Evolutionary conservation across 2,888 invertebrate species (phyloP).

Genomic region (Papilio demoleus): DNA sequence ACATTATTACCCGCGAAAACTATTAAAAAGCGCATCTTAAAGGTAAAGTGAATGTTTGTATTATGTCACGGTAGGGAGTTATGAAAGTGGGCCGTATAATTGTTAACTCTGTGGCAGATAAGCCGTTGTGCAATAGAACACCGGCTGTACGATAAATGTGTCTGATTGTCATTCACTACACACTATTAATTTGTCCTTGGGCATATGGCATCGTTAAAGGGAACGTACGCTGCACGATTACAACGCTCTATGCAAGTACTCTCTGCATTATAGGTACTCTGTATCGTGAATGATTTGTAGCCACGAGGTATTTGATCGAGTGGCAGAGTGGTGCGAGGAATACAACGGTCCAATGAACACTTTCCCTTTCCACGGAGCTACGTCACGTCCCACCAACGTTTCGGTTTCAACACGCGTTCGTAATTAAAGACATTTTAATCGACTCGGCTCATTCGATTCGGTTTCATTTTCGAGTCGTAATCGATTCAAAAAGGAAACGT

Average conservation of each 20-base stretch:
- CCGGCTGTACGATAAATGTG: conserved; percentile 67
- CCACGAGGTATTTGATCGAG: conserved; percentile 44
- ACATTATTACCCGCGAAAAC: conserved; percentile 39
- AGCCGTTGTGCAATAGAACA: conserved; percentile 76
- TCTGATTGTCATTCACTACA: conserved; percentile 62
- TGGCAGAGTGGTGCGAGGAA: conserved; percentile 61
- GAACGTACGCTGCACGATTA: conserved; percentile 40
- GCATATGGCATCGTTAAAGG: conserved; percentile 56
- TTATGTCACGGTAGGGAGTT: conserved; percentile 59
- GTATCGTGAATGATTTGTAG: conserved; percentile 1
- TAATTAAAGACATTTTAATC: conserved; percentile 35
- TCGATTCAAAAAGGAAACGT: conserved; percentile 26
- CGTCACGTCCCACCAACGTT: conserved; percentile 55
- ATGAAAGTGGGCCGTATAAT: conserved; percentile 75
- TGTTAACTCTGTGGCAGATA: conserved; percentile 73
- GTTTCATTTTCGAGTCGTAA: conserved; percentile 28
- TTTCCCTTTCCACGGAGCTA: conserved; percentile 70
- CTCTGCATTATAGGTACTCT: background rate
- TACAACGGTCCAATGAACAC: conserved; percentile 67
- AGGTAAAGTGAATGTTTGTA: conserved; percentile 42
- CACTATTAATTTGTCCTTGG: conserved; percentile 78
- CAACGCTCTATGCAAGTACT: conserved; percentile 3
- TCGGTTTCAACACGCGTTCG: conserved; percentile 42
- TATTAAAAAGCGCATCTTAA: conserved; percentile 50
- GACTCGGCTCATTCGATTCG: conserved; percentile 48